Evolutionary conservation across 1,140 invertebrate genomes (phyloP), one percentile per base, ranked within the genome.

Genomic region (Linepithema humile): DNA sequence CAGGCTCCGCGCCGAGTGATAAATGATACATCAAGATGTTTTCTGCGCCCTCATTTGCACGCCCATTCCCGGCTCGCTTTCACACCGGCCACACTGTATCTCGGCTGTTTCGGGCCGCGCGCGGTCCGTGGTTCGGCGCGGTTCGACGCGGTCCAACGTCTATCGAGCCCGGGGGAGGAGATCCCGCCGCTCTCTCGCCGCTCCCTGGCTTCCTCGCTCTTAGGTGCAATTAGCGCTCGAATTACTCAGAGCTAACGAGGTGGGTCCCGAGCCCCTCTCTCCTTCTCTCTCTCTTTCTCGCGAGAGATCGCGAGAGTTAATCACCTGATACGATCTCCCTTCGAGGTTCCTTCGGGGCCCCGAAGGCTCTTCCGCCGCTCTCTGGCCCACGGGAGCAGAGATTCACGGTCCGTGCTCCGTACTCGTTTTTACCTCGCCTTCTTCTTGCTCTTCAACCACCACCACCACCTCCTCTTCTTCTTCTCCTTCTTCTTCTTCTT

Each of bases 181-280:
- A 60, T 35, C 62, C 55, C 64, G 26, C 48, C 62, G 55, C 65
- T 82, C 53, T 53, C 43, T 84, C 67, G n/a, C 38, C 82, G 59
- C 82, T 89, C 40, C 87, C 35, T 75, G 85, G 59, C 89, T 89
- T 82, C 84, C 80, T 83, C 88, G 75, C 88, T 91, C 91, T 89
- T 91, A 90, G 89, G 89, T 87, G 90, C 92, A 93, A 93, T 93
- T 93, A 93, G 92, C 90, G 89, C 88, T 92, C 91, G 92, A 93
- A 93, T 93, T 93, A 93, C 92, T 93, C 91, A 91, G 91, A 90
- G 90, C 91, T 93, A 93, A 93, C 93, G 92, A 93, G 91, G 88
- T 91, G 88, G 92, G 85, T 82, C 87, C 50, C 48, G 85, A 88
- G 73, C 72, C 3, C 20, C 3, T 10, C 2, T 5, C 48, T 32